Conservation (phyloP, 2,888 invertebrate genomes). For the Machimus rusticus region DNA sequence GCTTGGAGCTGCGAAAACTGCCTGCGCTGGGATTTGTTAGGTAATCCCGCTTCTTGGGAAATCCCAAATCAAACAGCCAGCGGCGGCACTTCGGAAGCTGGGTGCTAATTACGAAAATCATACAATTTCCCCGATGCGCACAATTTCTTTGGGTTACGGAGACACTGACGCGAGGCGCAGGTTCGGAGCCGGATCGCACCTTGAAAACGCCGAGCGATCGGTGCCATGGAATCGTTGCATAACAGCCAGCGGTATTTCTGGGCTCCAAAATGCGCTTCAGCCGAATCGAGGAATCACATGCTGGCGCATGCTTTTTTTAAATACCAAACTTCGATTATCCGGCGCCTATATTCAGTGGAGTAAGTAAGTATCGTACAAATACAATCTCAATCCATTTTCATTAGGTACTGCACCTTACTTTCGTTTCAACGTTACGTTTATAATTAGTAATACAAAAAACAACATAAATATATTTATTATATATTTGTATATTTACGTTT, state of each 20-base stretch:
- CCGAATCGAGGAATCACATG: background rate
- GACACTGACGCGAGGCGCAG: background rate
- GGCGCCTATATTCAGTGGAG: too few relatives aligned
- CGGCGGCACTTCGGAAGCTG: background rate
- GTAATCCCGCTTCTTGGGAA: background rate
- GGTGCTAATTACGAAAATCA: background rate
- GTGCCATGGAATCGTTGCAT: background rate
- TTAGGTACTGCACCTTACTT: too few relatives aligned
- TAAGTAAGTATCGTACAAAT: too few relatives aligned
- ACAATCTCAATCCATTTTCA: too few relatives aligned
- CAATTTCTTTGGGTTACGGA: background rate
- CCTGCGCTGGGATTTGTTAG: background rate
- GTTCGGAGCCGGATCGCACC: background rate
- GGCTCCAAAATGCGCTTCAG: background rate
- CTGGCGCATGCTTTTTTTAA: background rate
- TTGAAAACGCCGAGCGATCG: background rate
- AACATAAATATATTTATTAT: too few relatives aligned
- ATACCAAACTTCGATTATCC: background rate
- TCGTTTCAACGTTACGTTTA: too few relatives aligned
- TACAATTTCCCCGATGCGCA: background rate
- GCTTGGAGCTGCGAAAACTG: background rate
- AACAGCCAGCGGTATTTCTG: background rate
- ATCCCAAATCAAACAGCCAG: background rate
- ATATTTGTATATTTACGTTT: too few relatives aligned
- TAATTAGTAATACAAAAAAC: too few relatives aligned